phyloP scores from a whole-genome alignment of 2,888 invertebrate genomes.

The Sabatieria punctata region DNA sequence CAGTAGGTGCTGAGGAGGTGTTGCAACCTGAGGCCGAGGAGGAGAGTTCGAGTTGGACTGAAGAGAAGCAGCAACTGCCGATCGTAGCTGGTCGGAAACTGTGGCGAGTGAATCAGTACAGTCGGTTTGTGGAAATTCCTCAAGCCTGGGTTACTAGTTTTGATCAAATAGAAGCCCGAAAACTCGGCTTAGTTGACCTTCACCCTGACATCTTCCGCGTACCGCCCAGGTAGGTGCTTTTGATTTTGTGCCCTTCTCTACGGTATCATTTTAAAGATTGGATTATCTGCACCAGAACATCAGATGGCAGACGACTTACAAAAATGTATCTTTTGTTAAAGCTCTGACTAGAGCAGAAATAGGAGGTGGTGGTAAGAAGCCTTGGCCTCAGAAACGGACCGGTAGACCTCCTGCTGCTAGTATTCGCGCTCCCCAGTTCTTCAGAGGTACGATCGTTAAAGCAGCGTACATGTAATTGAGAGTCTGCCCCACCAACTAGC shows the following conservation, averaged over 20 bases:
- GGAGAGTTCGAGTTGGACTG: no score
- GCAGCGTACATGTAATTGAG: no score
- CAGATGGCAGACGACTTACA: conserved; percentile 37
- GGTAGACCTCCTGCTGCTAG: conserved; percentile 83
- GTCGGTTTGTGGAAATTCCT: conserved; percentile 17
- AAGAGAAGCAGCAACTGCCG: no score
- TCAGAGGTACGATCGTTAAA: conserved; percentile 6
- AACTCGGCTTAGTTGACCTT: conserved; percentile 60
- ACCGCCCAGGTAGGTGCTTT: conserved; percentile 46
- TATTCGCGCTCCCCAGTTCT: conserved; percentile 55
- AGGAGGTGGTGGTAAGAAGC: conserved; percentile 71
- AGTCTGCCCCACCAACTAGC: no score
- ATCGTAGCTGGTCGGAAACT: conserved; percentile 1
- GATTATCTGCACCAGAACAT: conserved; percentile 72
- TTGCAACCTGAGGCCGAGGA: no score
- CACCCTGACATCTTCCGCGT: conserved; percentile 73
- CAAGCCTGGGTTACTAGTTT: conserved; percentile 35
- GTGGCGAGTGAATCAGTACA: conserved; percentile 1
- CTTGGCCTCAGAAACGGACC: conserved; percentile 88
- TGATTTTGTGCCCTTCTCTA: neutral
- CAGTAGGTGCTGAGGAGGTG: no score
- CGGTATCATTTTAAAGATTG: conserved; percentile 35
- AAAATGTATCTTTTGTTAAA: conserved; percentile 48
- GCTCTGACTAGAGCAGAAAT: conserved; percentile 66
- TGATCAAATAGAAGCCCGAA: conserved; percentile 22